Percentiles rank a stretch among this genome's conserved stretches.
Evolutionary conservation across 2,113 vertebrate genomes (phyloP).

Genomic region (Tupaia chinensis): DNA sequence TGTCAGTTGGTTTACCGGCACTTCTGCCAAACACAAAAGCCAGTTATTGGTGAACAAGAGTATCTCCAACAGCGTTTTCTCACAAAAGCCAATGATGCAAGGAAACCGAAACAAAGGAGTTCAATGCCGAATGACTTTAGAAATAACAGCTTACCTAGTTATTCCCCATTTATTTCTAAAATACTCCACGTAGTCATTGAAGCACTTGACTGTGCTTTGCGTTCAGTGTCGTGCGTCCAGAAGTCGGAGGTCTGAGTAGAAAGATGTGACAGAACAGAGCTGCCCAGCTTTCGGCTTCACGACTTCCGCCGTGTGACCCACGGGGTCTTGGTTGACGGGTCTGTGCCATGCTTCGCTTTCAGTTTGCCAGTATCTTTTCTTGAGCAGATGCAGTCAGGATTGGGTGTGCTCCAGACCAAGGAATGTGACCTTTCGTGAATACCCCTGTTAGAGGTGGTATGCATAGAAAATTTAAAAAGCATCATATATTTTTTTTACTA

Average conservation of each 20-base stretch:
- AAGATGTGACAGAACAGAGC: background rate
- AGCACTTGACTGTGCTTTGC: background rate
- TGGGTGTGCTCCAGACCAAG: background rate
- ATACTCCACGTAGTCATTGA: background rate
- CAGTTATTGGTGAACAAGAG: background rate
- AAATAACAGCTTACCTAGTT: background rate
- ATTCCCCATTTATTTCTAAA: background rate
- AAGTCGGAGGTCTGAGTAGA: background rate
- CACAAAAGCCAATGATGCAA: background rate
- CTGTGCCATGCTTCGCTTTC: background rate
- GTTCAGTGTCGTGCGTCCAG: background rate
- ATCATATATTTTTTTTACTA: conserved; percentile 35
- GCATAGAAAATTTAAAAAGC: background rate
- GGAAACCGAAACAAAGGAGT: background rate
- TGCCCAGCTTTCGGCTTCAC: background rate
- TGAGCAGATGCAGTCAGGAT: background rate
- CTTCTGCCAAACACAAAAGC: background rate
- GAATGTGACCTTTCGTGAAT: background rate
- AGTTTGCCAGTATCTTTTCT: background rate
- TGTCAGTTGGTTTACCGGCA: background rate
- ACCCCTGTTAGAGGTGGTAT: background rate
- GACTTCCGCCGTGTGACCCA: background rate
- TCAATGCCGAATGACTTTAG: background rate
- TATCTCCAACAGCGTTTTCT: background rate
- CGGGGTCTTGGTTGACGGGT: background rate